Base-by-base conservation (phyloP, 2,113 vertebrate species). In the Protobothrops flavoviridis region DNA sequence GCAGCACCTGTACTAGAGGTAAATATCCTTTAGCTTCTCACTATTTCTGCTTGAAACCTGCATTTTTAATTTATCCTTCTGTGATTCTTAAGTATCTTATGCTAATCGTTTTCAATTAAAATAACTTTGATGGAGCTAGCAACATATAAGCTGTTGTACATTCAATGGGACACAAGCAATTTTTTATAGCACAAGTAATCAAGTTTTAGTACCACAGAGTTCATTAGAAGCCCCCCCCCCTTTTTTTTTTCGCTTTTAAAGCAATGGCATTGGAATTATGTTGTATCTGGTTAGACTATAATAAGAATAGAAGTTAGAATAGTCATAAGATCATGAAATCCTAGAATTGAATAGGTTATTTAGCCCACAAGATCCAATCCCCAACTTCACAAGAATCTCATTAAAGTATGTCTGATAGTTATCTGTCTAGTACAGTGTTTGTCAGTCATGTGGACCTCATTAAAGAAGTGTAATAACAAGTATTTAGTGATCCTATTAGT, bases 11-110 rank as follows among this genome's bases (percentile, higher is more conserved):
- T 93, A 91, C 87, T 94, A 57, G 52, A 94, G 43, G n/a, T 93
- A 94, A 93, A 85, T 85, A 94, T 94, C 93, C 95, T 96, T 96
- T 95, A 96, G 95, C 26, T 50, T 64, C 52, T 85, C 69, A 95
- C 89, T 12, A 93, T 56, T 86, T 93, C 95, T 94, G 92, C 95
- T 95, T 96, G 96, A 95, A 95, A 92, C 85, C 91, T 96, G 56
- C 91, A 87, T 94, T 85, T 57, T 91, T 1, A 48, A 74, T 96
- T 92, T 92, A 23, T 24, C 26, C 15, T 95, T 87, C 52, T 91
- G 57, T 81, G 87, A 91, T 48, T 95, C 56, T 93, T 95, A 92
- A 96, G 93, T 69, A 93, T 92, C 93, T 94, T 91, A 50, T 43
- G 1, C 48, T 92, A 95, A 87, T 52, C 90, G 24, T 23, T 95